A percentile compares a stretch with the other conserved stretches of the same genome.
These are phyloP conservation scores for Habropoda laboriosa DNA, from an alignment of 1,140 invertebrate species.

Conservation along the genomic window DNA sequence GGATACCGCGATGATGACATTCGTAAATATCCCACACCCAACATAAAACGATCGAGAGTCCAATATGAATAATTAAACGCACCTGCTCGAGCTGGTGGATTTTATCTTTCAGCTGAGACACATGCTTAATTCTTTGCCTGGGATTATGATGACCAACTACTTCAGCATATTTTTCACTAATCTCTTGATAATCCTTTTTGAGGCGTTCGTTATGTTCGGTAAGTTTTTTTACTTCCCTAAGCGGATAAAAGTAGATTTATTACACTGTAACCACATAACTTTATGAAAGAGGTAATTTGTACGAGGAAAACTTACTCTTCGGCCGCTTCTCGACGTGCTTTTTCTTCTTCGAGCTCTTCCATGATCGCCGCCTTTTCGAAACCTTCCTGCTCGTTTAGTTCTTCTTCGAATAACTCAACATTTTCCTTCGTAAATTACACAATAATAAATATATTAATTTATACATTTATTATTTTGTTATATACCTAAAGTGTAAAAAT, in stretches of 20 bases:
- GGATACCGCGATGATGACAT: constrained; percentile 29
- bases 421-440: constrained; percentile 56
- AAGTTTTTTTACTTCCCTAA: constrained; percentile 68
- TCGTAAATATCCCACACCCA: constrained; percentile 65
- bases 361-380: constrained; percentile 51
- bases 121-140: constrained; percentile 86
- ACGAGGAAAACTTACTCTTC: constrained; percentile 62
- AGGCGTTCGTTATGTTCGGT: constrained; percentile 63
- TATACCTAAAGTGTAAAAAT: too few species aligned
- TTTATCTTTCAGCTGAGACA: constrained; percentile 85
- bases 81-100: constrained; percentile 82
- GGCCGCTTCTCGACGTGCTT: constrained; percentile 51
- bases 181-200: constrained; percentile 81
- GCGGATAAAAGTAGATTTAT: constrained; percentile 33
- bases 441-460: too few species aligned
- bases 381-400: constrained; percentile 57
- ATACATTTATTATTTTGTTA: too few species aligned
- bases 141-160: constrained; percentile 86
- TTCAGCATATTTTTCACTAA: constrained; percentile 84
- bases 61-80: constrained; percentile 64
- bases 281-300: constrained; percentile 1
- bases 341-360: constrained; percentile 70
- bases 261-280: neutral
- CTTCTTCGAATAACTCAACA: constrained; percentile 54
- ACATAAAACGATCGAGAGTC: constrained; percentile 57